A percentile compares a stretch with the other conserved stretches of the same genome.
Evolutionary conservation across 2,888 invertebrate genomes (phyloP).

Genomic region (Tetragnatha montana): DNA sequence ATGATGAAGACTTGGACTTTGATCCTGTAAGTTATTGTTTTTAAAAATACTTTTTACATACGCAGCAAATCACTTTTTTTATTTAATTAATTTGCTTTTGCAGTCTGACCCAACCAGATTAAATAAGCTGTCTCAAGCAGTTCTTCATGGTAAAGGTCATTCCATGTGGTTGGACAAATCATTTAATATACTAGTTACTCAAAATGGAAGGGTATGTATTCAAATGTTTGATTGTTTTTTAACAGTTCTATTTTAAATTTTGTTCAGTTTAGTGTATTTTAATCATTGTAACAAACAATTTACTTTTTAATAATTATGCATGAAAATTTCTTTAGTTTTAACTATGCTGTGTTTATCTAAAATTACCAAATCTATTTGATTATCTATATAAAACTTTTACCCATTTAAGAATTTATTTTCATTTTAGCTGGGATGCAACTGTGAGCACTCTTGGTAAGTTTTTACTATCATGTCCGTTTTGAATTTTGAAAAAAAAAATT

Average conservation of each 20-base stretch:
- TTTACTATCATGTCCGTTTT: background rate
- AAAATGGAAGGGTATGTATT: conserved; percentile 88
- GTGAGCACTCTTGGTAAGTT: conserved; percentile 98
- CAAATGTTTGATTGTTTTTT: background rate
- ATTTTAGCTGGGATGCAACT: conserved; percentile 94
- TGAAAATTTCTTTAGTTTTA: background rate
- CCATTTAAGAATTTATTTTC: background rate
- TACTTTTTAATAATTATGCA: background rate
- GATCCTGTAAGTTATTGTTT: conserved; percentile 80
- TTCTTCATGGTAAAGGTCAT: conserved; percentile 96
- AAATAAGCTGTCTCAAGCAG: conserved; percentile 87
- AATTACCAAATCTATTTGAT: no score
- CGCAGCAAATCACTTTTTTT: background rate
- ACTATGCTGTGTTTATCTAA: no score
- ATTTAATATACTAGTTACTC: conserved; percentile 94
- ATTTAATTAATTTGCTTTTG: background rate
- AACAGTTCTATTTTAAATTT: no score
- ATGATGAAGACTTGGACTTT: conserved; percentile 91
- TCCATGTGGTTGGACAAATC: conserved; percentile 99
- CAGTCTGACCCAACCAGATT: conserved; percentile 84
- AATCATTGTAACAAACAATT: no score
- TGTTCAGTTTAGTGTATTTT: no score
- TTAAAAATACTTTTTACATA: background rate
- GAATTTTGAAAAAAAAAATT: no score
- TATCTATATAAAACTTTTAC: background rate